Conservation (phyloP, 2,113 vertebrate genomes). For the Tympanuchus pallidicinctus region DNA sequence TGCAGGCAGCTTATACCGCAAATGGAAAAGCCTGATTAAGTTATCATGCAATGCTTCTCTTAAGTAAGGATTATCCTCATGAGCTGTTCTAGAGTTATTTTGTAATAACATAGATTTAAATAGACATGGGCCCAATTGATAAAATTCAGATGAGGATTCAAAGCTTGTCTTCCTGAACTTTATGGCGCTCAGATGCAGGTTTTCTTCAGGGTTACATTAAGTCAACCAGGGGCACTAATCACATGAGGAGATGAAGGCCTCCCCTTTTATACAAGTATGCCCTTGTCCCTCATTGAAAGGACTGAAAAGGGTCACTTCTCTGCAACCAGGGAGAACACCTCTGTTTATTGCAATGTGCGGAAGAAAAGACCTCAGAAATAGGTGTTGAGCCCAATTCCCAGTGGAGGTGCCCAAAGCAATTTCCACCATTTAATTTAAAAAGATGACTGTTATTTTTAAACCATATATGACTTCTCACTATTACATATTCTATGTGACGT, state of each 20-base stretch:
- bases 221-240: neutral
- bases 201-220: neutral
- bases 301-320: neutral
- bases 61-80: conserved; percentile 48
- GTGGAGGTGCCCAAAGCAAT: neutral
- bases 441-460: neutral
- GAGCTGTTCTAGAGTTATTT: conserved; percentile 38
- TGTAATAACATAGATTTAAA: conserved; percentile 41
- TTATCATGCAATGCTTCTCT: neutral
- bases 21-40: conserved; percentile 57
- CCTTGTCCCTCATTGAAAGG: neutral
- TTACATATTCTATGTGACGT: neutral
- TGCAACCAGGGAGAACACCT: neutral
- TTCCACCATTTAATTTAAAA: neutral
- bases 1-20: conserved; percentile 22
- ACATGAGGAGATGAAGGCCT: neutral
- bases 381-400: neutral
- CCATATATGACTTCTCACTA: neutral
- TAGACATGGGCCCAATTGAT: neutral
- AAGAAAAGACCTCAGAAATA: neutral
- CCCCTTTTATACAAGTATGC: neutral
- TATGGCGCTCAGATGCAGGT: neutral
- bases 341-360: neutral
- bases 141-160: conserved; percentile 4
- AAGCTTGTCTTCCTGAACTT: neutral